Percentiles rank a stretch among this genome's conserved stretches.
Evolutionary conservation across 2,113 vertebrate genomes (phyloP).

Genomic region (Chaetodon trifascialis): DNA sequence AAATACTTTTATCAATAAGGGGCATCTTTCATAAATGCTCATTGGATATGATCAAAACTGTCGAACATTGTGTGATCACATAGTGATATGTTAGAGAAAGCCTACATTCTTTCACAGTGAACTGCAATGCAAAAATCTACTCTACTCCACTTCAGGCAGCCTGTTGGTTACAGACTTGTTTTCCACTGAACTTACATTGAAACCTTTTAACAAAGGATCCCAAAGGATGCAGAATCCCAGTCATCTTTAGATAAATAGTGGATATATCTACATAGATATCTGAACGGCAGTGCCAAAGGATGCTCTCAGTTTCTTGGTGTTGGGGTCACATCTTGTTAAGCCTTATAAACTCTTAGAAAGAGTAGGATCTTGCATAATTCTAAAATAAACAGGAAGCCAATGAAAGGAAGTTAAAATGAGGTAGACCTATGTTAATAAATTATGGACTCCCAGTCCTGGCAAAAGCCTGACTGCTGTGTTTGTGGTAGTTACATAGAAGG

Average conservation of each 20-base stretch:
- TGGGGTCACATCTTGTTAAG: background rate
- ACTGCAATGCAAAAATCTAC: background rate
- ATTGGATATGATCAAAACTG: background rate
- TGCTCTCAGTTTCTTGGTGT: background rate
- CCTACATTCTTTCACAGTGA: background rate
- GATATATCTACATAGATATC: background rate
- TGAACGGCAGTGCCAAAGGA: background rate
- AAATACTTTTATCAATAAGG: background rate
- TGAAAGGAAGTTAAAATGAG: background rate
- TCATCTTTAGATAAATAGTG: background rate
- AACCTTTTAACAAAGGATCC: too few relatives aligned
- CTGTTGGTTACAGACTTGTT: background rate
- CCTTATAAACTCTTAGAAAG: background rate
- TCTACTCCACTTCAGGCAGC: background rate
- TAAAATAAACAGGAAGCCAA: constrained; percentile 1
- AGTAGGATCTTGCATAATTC: background rate
- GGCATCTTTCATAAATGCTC: background rate
- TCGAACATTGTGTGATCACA: background rate
- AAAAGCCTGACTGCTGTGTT: constrained; percentile 21
- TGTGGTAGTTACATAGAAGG: background rate
- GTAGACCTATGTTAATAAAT: background rate
- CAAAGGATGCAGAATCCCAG: background rate
- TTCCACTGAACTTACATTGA: background rate
- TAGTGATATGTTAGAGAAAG: background rate
- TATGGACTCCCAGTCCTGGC: background rate